Evolutionary conservation across 1,140 invertebrate genomes (phyloP).

Genomic region (Oscheius sp.): DNA sequence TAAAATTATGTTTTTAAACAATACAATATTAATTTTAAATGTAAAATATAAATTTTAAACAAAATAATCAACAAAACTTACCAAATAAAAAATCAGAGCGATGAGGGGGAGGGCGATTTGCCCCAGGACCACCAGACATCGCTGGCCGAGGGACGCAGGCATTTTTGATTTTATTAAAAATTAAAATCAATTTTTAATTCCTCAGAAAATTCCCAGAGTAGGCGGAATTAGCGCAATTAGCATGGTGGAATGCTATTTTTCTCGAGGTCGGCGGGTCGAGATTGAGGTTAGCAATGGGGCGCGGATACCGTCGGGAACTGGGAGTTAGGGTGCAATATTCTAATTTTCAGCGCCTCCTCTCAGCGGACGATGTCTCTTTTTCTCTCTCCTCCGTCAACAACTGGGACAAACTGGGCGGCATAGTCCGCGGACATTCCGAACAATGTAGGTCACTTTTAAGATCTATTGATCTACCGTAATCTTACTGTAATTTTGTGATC

Average conservation of each 20-base stretch:
- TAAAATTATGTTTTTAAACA: too few species aligned
- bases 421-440: neutral
- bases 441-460: neutral
- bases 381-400: neutral
- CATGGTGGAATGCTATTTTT: too few species aligned
- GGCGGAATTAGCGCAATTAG: too few species aligned
- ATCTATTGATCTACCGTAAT: constrained; percentile 1
- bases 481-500: constrained; percentile 3
- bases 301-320: too few species aligned
- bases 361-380: neutral
- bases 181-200: too few species aligned
- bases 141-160: neutral
- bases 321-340: too few species aligned
- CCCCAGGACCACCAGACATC: neutral
- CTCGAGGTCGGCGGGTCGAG: too few species aligned
- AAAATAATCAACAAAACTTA: too few species aligned
- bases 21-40: neutral
- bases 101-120: neutral
- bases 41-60: neutral
- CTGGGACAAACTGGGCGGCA: neutral
- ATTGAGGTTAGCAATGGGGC: too few species aligned
- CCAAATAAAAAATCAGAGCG: neutral
- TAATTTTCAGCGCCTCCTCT: neutral
- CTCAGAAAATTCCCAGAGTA: too few species aligned
- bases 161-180: too few species aligned